Conservation (phyloP, 2,113 vertebrate genomes). For the Rhabdomys dilectus region DNA sequence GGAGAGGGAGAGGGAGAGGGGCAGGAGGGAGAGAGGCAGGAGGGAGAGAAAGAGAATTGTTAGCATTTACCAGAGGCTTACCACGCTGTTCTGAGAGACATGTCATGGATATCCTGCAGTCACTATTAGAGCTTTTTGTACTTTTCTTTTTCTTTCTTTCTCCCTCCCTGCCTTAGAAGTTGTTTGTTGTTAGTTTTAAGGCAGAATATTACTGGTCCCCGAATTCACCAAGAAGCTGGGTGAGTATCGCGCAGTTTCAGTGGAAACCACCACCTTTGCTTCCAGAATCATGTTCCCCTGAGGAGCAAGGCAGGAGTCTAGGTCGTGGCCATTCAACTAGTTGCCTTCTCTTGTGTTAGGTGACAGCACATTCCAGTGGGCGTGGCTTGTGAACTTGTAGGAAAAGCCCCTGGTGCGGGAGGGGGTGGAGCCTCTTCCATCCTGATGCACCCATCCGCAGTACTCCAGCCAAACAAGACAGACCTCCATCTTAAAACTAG, state of each 20-base stretch:
- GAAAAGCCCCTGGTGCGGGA: background rate
- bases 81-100: background rate
- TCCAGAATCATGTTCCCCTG: background rate
- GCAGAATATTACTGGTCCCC: background rate
- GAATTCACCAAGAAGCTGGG: background rate
- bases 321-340: no score
- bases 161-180: background rate
- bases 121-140: background rate
- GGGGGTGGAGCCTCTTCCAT: background rate
- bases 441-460: background rate
- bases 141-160: background rate
- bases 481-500: background rate
- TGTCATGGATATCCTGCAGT: background rate
- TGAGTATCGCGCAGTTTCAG: background rate
- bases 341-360: background rate
- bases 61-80: background rate
- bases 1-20: no score
- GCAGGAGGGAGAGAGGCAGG: no score
- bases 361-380: background rate
- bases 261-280: background rate
- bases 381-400: background rate
- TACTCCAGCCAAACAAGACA: background rate
- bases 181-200: background rate
- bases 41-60: background rate
- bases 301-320: background rate